Evolutionary conservation across 2,888 invertebrate species (phyloP).

Genomic region (Koerneria pararmatus): DNA sequence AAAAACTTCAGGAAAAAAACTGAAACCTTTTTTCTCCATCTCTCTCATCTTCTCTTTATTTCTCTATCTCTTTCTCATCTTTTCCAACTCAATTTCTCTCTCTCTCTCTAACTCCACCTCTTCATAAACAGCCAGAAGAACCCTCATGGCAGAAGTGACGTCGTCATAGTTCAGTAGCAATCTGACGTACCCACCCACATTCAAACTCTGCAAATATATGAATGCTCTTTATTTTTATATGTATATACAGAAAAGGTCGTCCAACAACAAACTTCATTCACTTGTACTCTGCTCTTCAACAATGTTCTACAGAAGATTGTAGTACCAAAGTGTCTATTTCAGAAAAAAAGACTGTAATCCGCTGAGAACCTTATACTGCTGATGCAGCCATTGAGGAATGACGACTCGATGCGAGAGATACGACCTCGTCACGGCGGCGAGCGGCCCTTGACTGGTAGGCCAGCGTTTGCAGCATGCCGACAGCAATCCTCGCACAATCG

Average conservation of each 20-base stretch:
- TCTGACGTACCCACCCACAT: slow-evolving; percentile 12
- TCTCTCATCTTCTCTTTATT: too few species aligned
- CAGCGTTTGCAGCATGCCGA: slow-evolving; percentile 5
- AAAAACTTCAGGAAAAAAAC: too few species aligned
- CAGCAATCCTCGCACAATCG: slow-evolving; percentile 18
- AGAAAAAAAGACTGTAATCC: not conserved
- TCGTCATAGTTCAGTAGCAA: slow-evolving; percentile 18
- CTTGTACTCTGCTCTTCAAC: too few species aligned
- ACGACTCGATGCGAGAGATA: slow-evolving; percentile 15
- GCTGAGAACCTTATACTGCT: slow-evolving; percentile 11
- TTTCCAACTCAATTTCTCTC: too few species aligned
- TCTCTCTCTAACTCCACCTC: too few species aligned
- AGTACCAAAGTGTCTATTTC: not conserved
- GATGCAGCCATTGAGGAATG: slow-evolving; percentile 19
- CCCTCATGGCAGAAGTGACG: slow-evolving; percentile 3
- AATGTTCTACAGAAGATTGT: slow-evolving; percentile 8
- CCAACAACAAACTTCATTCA: too few species aligned
- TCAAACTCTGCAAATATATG: too few species aligned
- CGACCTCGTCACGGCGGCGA: slow-evolving; percentile 1
- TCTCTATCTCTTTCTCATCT: too few species aligned
- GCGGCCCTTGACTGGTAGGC: slow-evolving; percentile 7
- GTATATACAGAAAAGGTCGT: too few species aligned
- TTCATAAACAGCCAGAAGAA: slow-evolving; percentile 1
- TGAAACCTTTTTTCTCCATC: too few species aligned
- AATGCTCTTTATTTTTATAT: too few species aligned